These are phyloP conservation scores for Drosophila pseudotakahashii DNA, from an alignment of 2,888 invertebrate species.

Conservation along the genomic window DNA sequence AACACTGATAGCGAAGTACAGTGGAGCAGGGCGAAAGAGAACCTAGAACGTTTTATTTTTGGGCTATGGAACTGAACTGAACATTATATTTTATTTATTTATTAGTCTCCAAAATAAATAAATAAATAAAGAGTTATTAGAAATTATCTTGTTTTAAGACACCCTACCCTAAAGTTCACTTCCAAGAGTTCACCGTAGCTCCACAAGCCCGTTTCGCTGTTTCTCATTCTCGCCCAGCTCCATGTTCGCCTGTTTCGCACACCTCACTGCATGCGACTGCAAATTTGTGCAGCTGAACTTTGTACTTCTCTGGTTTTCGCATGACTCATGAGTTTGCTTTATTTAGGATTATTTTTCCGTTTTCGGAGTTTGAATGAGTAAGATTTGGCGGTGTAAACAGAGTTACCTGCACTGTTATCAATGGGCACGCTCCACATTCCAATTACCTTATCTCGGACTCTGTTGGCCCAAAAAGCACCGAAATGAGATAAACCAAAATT, in stretches of 20 bases:
- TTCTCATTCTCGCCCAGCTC: conserved; percentile 30
- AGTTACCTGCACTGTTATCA: conserved; percentile 23
- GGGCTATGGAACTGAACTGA: too few species aligned
- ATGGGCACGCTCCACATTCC: conserved; percentile 35
- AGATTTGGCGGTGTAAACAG: background rate
- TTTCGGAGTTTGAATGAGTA: background rate
- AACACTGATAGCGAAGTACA: conserved; percentile 18
- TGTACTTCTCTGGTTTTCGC: conserved; percentile 51
- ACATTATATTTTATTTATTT: too few species aligned
- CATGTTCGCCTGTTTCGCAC: conserved; percentile 51
- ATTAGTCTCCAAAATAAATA: too few species aligned
- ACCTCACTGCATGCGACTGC: conserved; percentile 47
- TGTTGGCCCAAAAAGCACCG: conserved; percentile 40
- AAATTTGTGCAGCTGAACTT: conserved; percentile 59
- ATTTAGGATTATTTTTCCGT: conserved; percentile 8
- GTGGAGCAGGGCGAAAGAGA: conserved; percentile 3
- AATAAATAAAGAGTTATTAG: too few species aligned
- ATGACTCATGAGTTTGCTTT: conserved; percentile 53
- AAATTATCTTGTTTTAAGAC: too few species aligned
- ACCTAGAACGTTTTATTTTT: background rate
- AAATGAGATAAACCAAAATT: conserved; percentile 53
- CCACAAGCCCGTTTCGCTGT: conserved; percentile 13
- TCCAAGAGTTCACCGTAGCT: conserved; percentile 3
- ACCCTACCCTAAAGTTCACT: background rate
- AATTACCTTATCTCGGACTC: conserved; percentile 49